Base-by-base conservation (phyloP, 2,888 invertebrate genomes). In the Tillus elongatus region DNA sequence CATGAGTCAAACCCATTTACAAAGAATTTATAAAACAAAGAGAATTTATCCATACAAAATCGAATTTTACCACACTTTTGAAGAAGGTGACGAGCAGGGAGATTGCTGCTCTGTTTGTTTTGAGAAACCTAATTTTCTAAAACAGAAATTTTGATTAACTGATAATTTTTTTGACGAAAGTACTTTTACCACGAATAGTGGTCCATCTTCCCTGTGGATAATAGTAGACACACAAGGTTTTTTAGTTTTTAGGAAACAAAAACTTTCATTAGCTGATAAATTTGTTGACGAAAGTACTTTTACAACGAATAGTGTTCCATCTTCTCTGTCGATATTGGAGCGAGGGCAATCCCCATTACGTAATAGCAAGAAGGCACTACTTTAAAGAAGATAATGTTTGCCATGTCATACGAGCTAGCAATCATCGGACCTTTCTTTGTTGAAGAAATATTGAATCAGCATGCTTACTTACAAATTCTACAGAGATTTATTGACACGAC, bases 21-120 rank as follows among this genome's bases (percentile, higher is more conserved):
- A 19, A 19, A 19, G 24, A 19, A 19, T 19, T 19, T 19, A 19
- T 19, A 19, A 19, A 19, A 19, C 24, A 19, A 19, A 19, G 6
- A 19, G 24, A 19, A 19, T 19, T 19, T 19, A 19, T 19, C 24
- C 24, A 19, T 19, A 19, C 24, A 19, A 19, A 19, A n/a, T 19
- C 24, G n/a, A 6, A 19, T 19, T 19, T 19, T 19, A n/a, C 6
- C 24, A 19, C 6, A 19, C 24, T 19, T 19, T 19, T 6, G 24
- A 19, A n/a, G 24, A 19, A 19, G 24, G n/a, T 19, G 24, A 19
- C 24, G 24, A 19, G 24, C 24, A 19, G n/a, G 6, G 24, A 6
- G 24, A 19, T n/a, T 19, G n/a, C 24, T 8, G 6, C n/a, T 19
- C 24, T 19, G 24, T 19, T 19, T 19, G 24, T 19, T 19, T 19